Conservation (phyloP, 2,113 vertebrate genomes). For the Peromyscus leucopus region DNA sequence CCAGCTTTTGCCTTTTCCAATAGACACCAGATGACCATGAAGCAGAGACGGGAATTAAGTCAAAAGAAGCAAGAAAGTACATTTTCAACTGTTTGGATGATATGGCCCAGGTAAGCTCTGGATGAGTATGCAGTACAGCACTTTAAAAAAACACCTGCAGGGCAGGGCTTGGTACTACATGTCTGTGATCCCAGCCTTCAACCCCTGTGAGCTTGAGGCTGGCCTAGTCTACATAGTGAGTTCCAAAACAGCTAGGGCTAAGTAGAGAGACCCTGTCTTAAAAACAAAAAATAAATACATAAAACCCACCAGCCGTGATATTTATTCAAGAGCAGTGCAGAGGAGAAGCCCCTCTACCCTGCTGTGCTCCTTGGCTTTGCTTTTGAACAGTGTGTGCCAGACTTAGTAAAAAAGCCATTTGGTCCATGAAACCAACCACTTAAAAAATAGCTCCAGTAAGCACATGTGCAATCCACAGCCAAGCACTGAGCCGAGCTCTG, state of each 20-base stretch:
- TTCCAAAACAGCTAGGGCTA: not conserved
- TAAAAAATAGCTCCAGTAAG: not conserved
- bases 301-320: not conserved
- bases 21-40: slow-evolving; percentile 97
- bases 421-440: not conserved
- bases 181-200: not conserved
- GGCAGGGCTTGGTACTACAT: not conserved
- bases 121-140: slow-evolving; percentile 47
- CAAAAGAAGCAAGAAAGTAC: slow-evolving; percentile 98
- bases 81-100: slow-evolving; percentile 99
- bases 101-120: slow-evolving; percentile 95
- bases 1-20: slow-evolving; percentile 78
- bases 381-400: not conserved
- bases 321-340: not conserved
- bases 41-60: slow-evolving; percentile 97
- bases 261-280: not conserved
- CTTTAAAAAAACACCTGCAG: not conserved
- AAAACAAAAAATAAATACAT: not conserved
- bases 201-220: not conserved
- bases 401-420: not conserved
- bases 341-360: not conserved
- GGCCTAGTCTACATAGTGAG: not conserved
- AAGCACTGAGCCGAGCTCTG: not conserved
- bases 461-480: too few relatives aligned
- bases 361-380: not conserved